Conservation (phyloP, 2,888 invertebrate genomes). For the Agrilus mali region DNA sequence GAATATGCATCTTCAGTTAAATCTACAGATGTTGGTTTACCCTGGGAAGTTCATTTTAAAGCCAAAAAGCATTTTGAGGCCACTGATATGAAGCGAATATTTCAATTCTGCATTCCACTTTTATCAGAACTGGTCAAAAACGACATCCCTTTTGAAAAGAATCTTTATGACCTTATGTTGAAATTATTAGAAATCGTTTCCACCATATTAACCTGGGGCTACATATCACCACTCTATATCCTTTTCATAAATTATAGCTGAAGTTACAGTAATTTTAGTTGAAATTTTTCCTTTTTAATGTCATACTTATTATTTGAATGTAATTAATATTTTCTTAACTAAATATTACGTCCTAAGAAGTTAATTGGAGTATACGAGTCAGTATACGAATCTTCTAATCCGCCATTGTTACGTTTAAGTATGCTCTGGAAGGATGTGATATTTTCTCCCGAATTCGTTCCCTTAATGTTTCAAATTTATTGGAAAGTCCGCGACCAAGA, state of each 20-base stretch:
- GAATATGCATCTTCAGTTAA: conserved; percentile 79
- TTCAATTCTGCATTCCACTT: conserved; percentile 55
- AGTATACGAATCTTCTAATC: conserved; percentile 54
- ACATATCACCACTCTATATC: conserved; percentile 46
- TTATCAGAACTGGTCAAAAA: conserved; percentile 45
- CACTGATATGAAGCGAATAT: conserved; percentile 66
- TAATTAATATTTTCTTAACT: conserved; percentile 14
- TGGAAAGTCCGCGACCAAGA: conserved; percentile 67
- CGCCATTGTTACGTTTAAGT: conserved; percentile 45
- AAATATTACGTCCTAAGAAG: conserved; percentile 47
- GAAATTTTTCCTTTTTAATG: too few species aligned
- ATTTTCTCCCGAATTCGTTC: conserved; percentile 57
- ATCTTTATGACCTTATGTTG: conserved; percentile 48
- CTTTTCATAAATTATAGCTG: conserved; percentile 17
- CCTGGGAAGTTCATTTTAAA: conserved; percentile 78
- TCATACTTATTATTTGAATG: neutral
- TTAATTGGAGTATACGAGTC: conserved; percentile 59
- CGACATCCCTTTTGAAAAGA: conserved; percentile 34
- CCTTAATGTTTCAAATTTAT: conserved; percentile 73
- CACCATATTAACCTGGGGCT: conserved; percentile 70
- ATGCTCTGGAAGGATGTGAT: conserved; percentile 65
- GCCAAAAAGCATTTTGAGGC: conserved; percentile 78
- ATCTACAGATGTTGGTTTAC: conserved; percentile 74
- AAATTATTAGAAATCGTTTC: conserved; percentile 67
- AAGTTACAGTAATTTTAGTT: neutral